Conservation (phyloP, 2,113 vertebrate species). For the Perca fluviatilis region DNA sequence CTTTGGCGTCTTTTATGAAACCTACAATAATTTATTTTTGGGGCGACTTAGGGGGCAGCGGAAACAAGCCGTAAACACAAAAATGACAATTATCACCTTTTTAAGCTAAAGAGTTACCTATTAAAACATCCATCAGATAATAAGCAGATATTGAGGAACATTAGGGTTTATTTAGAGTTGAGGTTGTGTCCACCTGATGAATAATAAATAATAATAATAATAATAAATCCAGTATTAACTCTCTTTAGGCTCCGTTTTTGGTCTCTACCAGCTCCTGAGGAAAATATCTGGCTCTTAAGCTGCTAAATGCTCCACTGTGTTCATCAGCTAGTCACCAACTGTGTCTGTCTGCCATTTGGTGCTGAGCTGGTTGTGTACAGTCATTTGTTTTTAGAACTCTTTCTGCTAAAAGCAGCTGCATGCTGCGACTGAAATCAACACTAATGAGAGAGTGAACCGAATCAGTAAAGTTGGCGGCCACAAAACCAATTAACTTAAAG, state of each 20-base stretch:
- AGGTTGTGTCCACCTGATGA: neutral
- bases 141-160: neutral
- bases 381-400: neutral
- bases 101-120: neutral
- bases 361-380: neutral
- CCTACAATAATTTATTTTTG: neutral
- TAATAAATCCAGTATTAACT: neutral
- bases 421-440: neutral
- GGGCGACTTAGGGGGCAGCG: neutral
- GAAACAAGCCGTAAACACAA: neutral
- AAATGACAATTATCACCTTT: neutral
- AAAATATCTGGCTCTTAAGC: neutral
- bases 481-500: conserved; percentile 21
- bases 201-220: no score
- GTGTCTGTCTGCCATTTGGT: neutral
- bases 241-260: conserved; percentile 4
- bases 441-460: neutral
- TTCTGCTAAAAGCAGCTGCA: conserved; percentile 14
- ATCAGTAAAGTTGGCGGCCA: neutral
- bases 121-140: neutral
- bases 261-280: neutral
- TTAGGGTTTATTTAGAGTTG: neutral
- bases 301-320: neutral
- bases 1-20: neutral
- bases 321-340: neutral